Evolutionary conservation across 2,113 vertebrate species (phyloP), one percentile per base, ranked within the genome.

Genomic region (Microcebus griseorufus): DNA sequence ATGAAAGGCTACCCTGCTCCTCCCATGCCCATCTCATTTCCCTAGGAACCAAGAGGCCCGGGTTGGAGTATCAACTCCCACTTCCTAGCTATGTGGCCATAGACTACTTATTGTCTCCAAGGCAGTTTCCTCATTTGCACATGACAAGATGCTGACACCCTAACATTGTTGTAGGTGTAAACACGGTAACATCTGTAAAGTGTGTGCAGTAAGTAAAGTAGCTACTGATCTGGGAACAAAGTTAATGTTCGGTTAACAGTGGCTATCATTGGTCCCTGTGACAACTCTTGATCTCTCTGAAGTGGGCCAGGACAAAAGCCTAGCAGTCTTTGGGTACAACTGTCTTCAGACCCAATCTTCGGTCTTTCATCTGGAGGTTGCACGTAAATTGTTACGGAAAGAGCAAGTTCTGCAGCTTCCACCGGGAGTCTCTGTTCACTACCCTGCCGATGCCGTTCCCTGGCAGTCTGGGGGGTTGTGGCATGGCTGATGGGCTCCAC

Each of bases 131-230:
- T 32, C 42, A 23, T 80, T 29, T 51, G 7, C 55, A 81, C 58
- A 70, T 1, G 32, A 11, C 5, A 22, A 76, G 32, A 27, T 27
- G 29, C 14, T 69, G 65, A 42, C 29, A 55, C 69, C 5, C 53
- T 22, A 45, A 23, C 5, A 37, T 20, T 27, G 5, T 17, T 53
- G 12, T 45, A n/a, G 60, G 29, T 65, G 42, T 78, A 42, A 65
- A 76, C 58, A 88, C 58, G 64, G 78, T 82, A 62, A 8, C 39
- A 34, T 79, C 51, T 92, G 65, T 80, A 25, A 90, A 90, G 25
- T 42, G 9, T 5, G 25, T 23, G 25, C 16, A 20, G 32, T 42
- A 80, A 29, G 34, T 70, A 42, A 82, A 80, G n/a, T 25, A 67
- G 39, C 45, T 39, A 42, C 75, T 70, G 75, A 27, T 69, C 48